Percentiles rank a stretch among this genome's conserved stretches.
phyloP scores from a whole-genome alignment of 2,113 vertebrate species.

The Bubo scandiacus region DNA sequence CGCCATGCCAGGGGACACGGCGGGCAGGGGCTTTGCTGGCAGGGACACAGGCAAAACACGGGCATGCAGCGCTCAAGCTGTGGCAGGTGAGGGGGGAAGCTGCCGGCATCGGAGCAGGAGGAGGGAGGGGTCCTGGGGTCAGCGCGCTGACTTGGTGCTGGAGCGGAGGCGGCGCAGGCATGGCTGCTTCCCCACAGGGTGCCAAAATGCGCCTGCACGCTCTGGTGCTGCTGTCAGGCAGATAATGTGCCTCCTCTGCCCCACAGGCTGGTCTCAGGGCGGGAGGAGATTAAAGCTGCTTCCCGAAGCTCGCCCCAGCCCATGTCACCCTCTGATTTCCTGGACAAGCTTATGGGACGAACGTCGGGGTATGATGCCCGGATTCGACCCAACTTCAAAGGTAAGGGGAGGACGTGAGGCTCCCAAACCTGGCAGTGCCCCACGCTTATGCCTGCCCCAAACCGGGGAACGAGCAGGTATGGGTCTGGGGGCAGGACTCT shows the following conservation, averaged over 20 bases:
- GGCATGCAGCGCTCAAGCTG: background rate
- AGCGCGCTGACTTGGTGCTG: fast-evolving
- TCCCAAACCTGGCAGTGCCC: background rate
- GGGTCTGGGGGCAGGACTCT: background rate
- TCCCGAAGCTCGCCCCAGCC: constrained; percentile 69
- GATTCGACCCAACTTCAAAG: constrained; percentile 96
- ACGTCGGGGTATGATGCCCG: constrained; percentile 93
- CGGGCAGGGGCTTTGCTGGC: background rate
- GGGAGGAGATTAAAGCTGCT: constrained; percentile 85
- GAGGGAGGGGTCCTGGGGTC: background rate
- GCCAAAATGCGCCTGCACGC: background rate
- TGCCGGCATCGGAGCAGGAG: background rate
- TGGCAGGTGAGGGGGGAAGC: background rate
- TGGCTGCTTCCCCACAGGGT: fast-evolving
- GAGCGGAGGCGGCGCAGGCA: fast-evolving
- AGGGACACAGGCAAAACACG: background rate
- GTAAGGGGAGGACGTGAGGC: constrained; percentile 54
- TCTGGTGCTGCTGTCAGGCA: background rate
- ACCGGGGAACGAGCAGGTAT: background rate
- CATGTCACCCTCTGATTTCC: constrained; percentile 93
- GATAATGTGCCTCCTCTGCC: background rate
- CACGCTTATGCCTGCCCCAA: background rate
- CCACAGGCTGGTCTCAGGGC: constrained; percentile 83
- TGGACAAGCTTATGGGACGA: constrained; percentile 95
- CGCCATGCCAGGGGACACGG: background rate